Evolutionary conservation across 2,888 invertebrate genomes (phyloP).

Genomic region (Synergus japonicus): DNA sequence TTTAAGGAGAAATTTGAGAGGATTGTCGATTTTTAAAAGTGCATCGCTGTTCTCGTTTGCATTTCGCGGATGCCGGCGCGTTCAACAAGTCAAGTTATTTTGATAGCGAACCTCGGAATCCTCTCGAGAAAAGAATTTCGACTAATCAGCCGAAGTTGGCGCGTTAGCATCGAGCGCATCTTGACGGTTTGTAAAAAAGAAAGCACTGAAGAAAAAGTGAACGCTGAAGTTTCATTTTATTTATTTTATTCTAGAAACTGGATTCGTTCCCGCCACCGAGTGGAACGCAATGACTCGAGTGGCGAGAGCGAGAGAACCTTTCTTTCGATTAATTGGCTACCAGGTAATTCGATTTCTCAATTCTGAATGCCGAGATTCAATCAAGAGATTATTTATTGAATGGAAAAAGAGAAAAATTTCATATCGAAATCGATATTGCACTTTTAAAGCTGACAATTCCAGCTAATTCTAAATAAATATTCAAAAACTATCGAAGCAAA

Average conservation of each 20-base stretch:
- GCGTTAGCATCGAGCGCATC: constrained; percentile 18
- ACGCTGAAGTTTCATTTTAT: constrained; percentile 23
- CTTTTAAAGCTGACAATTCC: background rate
- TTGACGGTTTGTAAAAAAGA: constrained; percentile 27
- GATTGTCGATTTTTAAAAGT: background rate
- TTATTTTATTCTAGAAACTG: constrained; percentile 32
- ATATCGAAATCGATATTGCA: background rate
- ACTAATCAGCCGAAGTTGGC: constrained; percentile 26
- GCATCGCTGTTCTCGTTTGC: constrained; percentile 24
- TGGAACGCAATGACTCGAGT: constrained; percentile 27
- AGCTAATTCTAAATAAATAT: background rate
- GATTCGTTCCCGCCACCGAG: constrained; percentile 23
- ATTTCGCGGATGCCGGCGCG: background rate
- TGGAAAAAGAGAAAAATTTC: constrained; percentile 3
- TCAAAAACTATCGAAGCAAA: background rate
- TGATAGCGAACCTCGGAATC: constrained; percentile 21
- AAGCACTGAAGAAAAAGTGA: constrained; percentile 16
- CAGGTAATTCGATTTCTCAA: constrained; percentile 33
- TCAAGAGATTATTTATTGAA: constrained; percentile 9
- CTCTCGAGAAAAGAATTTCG: constrained; percentile 29
- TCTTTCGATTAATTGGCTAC: constrained; percentile 35
- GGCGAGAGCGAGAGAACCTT: constrained; percentile 5
- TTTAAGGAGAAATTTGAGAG: constrained; percentile 2
- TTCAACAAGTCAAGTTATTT: constrained; percentile 13
- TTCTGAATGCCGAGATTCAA: constrained; percentile 27